phyloP scores from a whole-genome alignment of 2,797 vertebrate species.

The Phrynocephalus forsythii region DNA sequence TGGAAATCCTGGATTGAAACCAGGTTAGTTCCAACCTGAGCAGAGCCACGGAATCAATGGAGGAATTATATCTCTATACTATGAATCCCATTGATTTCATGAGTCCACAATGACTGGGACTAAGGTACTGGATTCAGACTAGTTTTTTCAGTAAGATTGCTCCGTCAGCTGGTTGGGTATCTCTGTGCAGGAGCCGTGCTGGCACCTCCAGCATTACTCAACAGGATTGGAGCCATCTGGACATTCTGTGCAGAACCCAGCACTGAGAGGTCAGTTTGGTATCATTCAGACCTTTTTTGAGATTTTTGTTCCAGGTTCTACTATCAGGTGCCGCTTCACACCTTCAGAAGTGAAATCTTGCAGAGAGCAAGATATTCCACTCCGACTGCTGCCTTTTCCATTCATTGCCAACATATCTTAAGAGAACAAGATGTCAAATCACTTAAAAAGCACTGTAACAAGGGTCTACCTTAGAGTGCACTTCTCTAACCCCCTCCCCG shows the following conservation, averaged over 20 bases:
- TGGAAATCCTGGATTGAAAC: too few species aligned
- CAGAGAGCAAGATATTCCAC: neutral
- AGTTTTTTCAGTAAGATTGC: neutral
- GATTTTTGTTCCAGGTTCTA: neutral
- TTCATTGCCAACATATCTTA: neutral
- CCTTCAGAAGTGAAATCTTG: neutral
- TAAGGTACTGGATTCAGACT: too few species aligned
- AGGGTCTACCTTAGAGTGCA: constrained; percentile 30
- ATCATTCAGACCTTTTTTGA: too few species aligned
- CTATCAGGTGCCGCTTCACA: neutral
- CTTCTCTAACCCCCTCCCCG: constrained; percentile 43
- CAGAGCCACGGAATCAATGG: too few species aligned
- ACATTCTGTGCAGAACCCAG: too few species aligned
- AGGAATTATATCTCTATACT: too few species aligned
- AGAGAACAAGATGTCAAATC: neutral
- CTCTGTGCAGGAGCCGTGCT: neutral
- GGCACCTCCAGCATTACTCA: neutral
- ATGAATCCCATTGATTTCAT: too few species aligned
- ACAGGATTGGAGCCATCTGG: too few species aligned
- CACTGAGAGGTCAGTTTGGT: too few species aligned
- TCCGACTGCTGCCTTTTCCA: neutral
- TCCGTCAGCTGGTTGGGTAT: neutral
- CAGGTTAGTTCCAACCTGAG: too few species aligned
- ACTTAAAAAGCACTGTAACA: constrained; percentile 43
- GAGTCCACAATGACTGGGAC: too few species aligned